Conservation (phyloP, 2,113 vertebrate species). For the Sinosuthora webbiana region DNA sequence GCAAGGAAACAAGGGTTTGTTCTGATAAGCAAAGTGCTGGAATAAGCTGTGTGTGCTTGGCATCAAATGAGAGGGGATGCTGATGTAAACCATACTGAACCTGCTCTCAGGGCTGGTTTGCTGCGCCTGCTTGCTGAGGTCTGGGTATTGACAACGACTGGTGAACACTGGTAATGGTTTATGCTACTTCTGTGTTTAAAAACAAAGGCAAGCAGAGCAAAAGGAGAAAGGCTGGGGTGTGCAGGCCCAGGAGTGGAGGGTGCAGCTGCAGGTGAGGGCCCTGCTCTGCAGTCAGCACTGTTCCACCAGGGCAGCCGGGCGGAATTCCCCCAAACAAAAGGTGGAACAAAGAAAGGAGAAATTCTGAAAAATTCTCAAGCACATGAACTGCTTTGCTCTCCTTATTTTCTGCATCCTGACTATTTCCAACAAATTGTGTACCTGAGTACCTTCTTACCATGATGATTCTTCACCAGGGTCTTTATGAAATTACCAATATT, state of each 20-base stretch:
- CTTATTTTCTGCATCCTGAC: background rate
- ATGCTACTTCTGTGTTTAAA: background rate
- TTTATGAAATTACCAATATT: background rate
- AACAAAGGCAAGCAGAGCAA: background rate
- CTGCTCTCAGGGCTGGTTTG: background rate
- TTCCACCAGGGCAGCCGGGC: background rate
- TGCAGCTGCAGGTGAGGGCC: background rate
- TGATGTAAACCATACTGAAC: background rate
- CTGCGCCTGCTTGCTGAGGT: background rate
- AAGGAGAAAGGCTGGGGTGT: background rate
- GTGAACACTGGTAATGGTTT: background rate
- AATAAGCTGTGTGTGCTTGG: background rate
- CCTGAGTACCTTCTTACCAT: background rate
- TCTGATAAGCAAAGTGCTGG: background rate
- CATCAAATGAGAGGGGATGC: background rate
- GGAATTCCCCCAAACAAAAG: background rate
- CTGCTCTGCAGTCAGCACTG: background rate
- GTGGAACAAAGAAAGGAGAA: background rate
- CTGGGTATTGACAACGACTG: background rate
- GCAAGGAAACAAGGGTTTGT: background rate
- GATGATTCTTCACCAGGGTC: background rate
- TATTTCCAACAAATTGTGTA: background rate
- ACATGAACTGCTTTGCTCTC: background rate
- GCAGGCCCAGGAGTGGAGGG: background rate
- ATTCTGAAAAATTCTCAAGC: background rate